A percentile compares a stretch with the other conserved stretches of the same genome.
These are phyloP conservation scores for Nipponia nippon DNA, from an alignment of 2,113 vertebrate species.

Conservation along the genomic window DNA sequence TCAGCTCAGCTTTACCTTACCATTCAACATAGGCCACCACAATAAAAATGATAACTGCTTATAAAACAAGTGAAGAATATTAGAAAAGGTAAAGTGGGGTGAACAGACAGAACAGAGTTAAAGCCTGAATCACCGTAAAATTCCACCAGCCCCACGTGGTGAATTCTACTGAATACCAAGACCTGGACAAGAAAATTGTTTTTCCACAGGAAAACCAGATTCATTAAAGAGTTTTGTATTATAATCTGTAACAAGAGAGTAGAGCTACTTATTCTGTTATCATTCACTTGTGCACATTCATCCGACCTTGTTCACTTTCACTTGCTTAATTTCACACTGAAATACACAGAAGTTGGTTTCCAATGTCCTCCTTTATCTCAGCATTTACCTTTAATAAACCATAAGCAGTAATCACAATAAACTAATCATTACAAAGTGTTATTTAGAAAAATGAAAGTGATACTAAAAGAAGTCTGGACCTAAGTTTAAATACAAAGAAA, in stretches of 20 bases:
- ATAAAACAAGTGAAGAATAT: not conserved
- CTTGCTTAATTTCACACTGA: not conserved
- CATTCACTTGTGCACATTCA: not conserved
- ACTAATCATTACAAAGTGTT: not conserved
- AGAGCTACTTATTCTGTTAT: not conserved
- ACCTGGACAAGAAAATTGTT: not conserved
- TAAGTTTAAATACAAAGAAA: not conserved
- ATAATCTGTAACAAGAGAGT: not conserved
- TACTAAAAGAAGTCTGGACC: not conserved
- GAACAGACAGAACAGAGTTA: not conserved
- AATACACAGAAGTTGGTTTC: not conserved
- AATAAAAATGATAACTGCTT: not conserved
- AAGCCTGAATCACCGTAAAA: not conserved
- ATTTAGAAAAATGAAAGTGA: not conserved
- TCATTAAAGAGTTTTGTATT: not conserved
- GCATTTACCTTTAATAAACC: not conserved
- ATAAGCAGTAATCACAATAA: not conserved
- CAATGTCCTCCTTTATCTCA: not conserved
- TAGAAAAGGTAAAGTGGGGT: not conserved
- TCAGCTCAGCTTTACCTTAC: not conserved
- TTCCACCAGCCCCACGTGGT: not conserved
- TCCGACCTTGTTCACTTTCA: not conserved
- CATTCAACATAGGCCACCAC: not conserved
- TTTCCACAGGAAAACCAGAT: not conserved
- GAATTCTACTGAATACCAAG: not conserved